A percentile compares a stretch with the other conserved stretches of the same genome.
Evolutionary conservation across 2,113 vertebrate genomes (phyloP).

Genomic region (Notarius lentiginosus): DNA sequence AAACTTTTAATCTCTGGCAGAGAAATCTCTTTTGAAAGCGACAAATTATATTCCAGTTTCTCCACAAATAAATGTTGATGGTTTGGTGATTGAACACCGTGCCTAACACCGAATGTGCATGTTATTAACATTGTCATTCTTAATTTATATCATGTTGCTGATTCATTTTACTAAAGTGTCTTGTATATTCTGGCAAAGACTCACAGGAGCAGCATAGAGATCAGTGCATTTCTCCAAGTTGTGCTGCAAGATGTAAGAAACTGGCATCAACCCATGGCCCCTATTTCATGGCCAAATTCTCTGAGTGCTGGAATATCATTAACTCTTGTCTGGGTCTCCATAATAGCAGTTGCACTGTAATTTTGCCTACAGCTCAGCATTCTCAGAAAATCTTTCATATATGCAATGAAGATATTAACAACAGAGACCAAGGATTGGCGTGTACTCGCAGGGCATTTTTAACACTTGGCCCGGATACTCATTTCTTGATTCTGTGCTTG

Average conservation of each 20-base stretch:
- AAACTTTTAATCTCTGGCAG: background rate
- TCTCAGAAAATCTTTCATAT: background rate
- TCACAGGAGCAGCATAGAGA: background rate
- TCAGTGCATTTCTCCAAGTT: conserved; percentile 1
- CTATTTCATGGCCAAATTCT: conserved; percentile 18
- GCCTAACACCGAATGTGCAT: background rate
- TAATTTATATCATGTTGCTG: background rate
- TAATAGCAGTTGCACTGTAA: conserved; percentile 20
- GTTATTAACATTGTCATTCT: background rate
- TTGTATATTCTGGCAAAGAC: conserved; percentile 14
- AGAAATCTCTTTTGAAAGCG: background rate
- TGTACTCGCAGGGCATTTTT: background rate
- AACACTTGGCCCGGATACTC: background rate
- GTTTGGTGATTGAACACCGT: background rate
- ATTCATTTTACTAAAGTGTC: background rate
- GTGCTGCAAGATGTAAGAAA: conserved; percentile 4
- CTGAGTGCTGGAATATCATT: conserved; percentile 15
- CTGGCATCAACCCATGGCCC: conserved; percentile 31
- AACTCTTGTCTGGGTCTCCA: conserved; percentile 12
- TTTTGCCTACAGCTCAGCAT: background rate
- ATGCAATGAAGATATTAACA: background rate
- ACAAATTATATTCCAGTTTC: background rate
- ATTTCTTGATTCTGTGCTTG: background rate
- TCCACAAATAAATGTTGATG: background rate
- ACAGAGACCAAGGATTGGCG: background rate